These are phyloP conservation scores for Thalassarche chlororhynchos DNA, from an alignment of 2,113 vertebrate genomes.

Conservation along the genomic window DNA sequence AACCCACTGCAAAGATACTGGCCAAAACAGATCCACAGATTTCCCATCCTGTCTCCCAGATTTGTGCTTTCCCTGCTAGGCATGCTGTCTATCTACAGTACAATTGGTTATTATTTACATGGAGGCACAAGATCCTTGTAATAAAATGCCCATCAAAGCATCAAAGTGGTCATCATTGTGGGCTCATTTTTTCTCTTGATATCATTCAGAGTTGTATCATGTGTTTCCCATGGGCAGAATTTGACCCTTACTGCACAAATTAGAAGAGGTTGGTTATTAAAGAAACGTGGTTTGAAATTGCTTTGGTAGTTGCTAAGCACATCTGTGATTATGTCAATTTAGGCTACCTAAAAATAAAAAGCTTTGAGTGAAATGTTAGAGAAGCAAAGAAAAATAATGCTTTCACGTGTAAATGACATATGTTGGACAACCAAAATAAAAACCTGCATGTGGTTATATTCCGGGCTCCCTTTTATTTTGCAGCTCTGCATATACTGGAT, in stretches of 20 bases:
- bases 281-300: not conserved
- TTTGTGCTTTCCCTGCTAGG: not conserved
- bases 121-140: not conserved
- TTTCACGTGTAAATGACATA: not conserved
- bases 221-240: not conserved
- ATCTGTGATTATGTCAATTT: conserved; percentile 31
- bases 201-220: not conserved
- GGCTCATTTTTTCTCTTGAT: not conserved
- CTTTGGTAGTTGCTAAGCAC: conserved; percentile 15
- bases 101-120: conserved; percentile 6
- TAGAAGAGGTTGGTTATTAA: conserved; percentile 5
- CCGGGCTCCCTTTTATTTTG: not conserved
- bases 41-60: not conserved
- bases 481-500: not conserved
- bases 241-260: conserved; percentile 20
- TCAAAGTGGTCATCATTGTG: not conserved
- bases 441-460: not conserved
- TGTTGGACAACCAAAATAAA: not conserved
- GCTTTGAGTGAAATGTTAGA: not conserved
- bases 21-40: not conserved
- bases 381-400: not conserved
- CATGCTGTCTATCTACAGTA: not conserved
- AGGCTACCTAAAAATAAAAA: conserved; percentile 20
- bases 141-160: not conserved
- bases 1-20: not conserved